Evolutionary conservation across 2,797 vertebrate species (phyloP).

Genomic region (Otolemur crassicaudatus): DNA sequence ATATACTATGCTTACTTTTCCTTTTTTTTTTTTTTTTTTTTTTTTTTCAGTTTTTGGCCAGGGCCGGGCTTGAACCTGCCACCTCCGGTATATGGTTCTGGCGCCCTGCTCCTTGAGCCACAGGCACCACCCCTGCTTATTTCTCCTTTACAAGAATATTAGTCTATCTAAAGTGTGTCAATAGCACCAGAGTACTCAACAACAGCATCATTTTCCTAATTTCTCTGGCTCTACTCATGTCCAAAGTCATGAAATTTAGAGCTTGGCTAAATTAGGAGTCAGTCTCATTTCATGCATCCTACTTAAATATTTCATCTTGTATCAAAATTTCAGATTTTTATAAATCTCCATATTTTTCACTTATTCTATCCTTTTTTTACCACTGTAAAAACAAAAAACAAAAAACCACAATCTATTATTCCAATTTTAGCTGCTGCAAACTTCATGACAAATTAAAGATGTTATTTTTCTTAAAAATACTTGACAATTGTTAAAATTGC

Average conservation of each 20-base stretch:
- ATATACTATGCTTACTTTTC: background rate
- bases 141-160: conserved; percentile 42
- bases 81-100: too few relatives aligned
- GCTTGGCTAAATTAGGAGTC: background rate
- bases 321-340: conserved; percentile 22
- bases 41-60: too few relatives aligned
- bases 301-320: conserved; percentile 1
- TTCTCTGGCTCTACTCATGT: background rate
- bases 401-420: background rate
- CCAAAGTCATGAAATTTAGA: background rate
- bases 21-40: too few relatives aligned
- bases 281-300: background rate
- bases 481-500: background rate
- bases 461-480: background rate
- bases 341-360: conserved; percentile 6
- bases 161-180: conserved; percentile 14
- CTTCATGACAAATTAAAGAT: background rate
- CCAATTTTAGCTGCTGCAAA: background rate
- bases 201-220: background rate
- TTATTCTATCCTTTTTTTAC: background rate
- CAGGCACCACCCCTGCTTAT: too few relatives aligned
- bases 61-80: too few relatives aligned
- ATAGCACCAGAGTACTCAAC: background rate
- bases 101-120: too few relatives aligned
- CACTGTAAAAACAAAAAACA: background rate